A percentile compares a stretch with the other conserved stretches of the same genome.
Evolutionary conservation across 2,113 vertebrate species (phyloP).

Genomic region (Diadophis punctatus): DNA sequence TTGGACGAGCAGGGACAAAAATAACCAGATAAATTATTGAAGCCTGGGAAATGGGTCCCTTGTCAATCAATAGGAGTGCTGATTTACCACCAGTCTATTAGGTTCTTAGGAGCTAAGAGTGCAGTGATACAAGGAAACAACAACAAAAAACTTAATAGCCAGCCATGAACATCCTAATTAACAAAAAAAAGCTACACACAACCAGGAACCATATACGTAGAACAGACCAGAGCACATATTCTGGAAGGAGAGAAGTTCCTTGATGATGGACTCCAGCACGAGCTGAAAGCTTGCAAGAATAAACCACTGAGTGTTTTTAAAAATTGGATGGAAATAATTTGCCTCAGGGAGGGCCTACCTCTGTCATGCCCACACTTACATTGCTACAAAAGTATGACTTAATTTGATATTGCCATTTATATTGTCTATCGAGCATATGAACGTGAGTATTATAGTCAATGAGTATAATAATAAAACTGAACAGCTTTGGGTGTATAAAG

Average conservation of each 20-base stretch:
- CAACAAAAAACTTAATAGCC: background rate
- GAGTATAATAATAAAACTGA: background rate
- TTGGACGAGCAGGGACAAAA: background rate
- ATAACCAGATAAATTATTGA: background rate
- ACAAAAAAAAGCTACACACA: background rate
- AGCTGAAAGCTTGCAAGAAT: background rate
- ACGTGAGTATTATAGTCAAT: background rate
- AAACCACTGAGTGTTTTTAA: background rate
- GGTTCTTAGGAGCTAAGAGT: background rate
- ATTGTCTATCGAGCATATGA: background rate
- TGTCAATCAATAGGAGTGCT: background rate
- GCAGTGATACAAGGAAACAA: background rate
- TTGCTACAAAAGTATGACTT: background rate
- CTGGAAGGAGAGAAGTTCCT: background rate
- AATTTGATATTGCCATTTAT: background rate
- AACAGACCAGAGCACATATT: background rate
- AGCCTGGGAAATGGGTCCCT: background rate
- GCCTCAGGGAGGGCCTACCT: background rate
- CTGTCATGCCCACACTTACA: background rate
- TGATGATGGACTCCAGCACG: background rate
- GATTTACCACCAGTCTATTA: background rate
- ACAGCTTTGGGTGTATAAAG: background rate
- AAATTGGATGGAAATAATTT: background rate
- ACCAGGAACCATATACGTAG: background rate
- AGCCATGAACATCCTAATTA: background rate